A percentile compares a stretch with the other conserved stretches of the same genome.
phyloP scores from a whole-genome alignment of 1,140 invertebrate species.

The Idris sp. region DNA sequence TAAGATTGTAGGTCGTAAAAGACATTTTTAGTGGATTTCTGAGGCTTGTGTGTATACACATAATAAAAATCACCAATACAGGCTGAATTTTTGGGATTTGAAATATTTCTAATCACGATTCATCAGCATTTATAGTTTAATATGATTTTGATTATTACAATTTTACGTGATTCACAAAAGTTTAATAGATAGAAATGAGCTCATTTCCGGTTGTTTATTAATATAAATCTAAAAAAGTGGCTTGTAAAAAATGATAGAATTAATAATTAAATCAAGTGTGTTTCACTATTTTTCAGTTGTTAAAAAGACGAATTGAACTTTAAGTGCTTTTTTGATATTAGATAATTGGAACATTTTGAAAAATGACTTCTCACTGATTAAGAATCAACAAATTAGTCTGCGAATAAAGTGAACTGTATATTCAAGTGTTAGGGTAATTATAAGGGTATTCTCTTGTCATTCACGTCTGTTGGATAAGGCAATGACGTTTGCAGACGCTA shows the following conservation, averaged over 20 bases:
- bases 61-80: too few species aligned
- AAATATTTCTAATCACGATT: too few species aligned
- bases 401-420: conserved; percentile 9
- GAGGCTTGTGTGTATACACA: too few species aligned
- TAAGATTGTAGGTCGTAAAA: conserved; percentile 11
- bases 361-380: too few species aligned
- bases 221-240: neutral
- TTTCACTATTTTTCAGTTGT: too few species aligned
- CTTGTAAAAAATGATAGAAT: too few species aligned
- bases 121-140: too few species aligned
- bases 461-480: conserved; percentile 38
- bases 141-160: too few species aligned
- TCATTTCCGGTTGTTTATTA: neutral
- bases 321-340: conserved; percentile 2
- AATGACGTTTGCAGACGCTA: conserved; percentile 46
- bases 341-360: neutral
- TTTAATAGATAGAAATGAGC: neutral
- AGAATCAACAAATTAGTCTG: conserved; percentile 15
- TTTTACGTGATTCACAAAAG: neutral
- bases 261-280: too few species aligned
- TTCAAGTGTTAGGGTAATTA: conserved; percentile 27
- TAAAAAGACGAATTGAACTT: too few species aligned
- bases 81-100: too few species aligned
- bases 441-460: conserved; percentile 45
- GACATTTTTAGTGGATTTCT: conserved; percentile 21